Percentiles rank a stretch among this genome's conserved stretches.
Evolutionary conservation across 2,113 vertebrate genomes (phyloP).

Genomic region (Propithecus coquereli): DNA sequence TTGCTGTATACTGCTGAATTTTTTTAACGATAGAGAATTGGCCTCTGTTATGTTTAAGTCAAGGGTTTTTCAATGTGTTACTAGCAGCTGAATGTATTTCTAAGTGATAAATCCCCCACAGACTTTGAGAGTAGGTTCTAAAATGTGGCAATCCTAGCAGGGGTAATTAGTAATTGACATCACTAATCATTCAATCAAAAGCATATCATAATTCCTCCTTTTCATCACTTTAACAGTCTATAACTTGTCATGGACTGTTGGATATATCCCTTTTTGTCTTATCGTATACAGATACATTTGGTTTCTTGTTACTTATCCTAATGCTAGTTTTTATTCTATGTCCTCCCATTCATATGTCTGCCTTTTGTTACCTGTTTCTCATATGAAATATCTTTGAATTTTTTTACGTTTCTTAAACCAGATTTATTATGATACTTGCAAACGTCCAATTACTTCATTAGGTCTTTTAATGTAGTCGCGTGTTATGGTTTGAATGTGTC

Average conservation of each 20-base stretch:
- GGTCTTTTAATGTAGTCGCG: not conserved
- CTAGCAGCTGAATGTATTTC: not conserved
- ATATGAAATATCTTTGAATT: not conserved
- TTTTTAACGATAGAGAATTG: not conserved
- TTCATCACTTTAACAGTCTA: not conserved
- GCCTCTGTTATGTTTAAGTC: not conserved
- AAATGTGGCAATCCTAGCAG: not conserved
- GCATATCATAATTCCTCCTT: not conserved
- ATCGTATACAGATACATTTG: not conserved
- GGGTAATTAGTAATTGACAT: not conserved
- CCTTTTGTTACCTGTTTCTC: not conserved
- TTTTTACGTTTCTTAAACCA: not conserved
- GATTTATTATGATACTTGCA: not conserved
- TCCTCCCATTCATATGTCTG: not conserved
- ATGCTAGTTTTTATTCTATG: not conserved
- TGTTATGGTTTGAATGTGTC: too few relatives aligned
- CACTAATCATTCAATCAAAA: not conserved
- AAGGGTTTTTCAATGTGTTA: not conserved
- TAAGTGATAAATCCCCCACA: not conserved
- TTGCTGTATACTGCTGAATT: not conserved
- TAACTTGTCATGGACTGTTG: not conserved
- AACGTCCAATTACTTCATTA: not conserved
- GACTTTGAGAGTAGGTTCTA: conserved; percentile 1
- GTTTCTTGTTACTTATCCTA: not conserved
- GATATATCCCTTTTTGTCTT: not conserved